Conservation (phyloP, 2,888 invertebrate genomes). For the Perithous albicinctus region DNA sequence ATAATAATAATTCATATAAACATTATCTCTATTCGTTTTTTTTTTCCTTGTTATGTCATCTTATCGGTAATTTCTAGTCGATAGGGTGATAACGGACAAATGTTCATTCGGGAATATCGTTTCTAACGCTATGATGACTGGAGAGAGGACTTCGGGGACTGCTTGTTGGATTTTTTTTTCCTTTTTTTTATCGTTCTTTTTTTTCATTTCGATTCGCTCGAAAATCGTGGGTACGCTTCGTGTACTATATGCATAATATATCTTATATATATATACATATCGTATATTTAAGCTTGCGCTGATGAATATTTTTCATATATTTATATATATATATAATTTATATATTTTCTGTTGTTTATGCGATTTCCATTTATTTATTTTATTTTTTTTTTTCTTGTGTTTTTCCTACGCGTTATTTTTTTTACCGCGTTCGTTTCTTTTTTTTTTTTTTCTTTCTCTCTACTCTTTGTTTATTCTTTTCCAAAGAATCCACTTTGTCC, state of each 20-base stretch:
- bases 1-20: slow-evolving; percentile 83
- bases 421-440: slow-evolving; percentile 41
- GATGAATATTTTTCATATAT: slow-evolving; percentile 50
- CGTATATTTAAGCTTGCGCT: slow-evolving; percentile 77
- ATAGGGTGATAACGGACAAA: slow-evolving; percentile 68
- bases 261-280: slow-evolving; percentile 65
- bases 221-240: slow-evolving; percentile 46
- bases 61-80: slow-evolving; percentile 63
- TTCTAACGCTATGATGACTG: slow-evolving; percentile 63
- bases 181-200: too few relatives aligned
- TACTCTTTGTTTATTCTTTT: slow-evolving; percentile 63
- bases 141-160: slow-evolving; percentile 68
- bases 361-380: slow-evolving; percentile 51
- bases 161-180: slow-evolving; percentile 67
- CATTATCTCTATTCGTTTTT: slow-evolving; percentile 82
- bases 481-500: slow-evolving; percentile 34
- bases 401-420: slow-evolving; percentile 47
- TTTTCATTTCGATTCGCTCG: slow-evolving; percentile 56
- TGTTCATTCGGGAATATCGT: slow-evolving; percentile 62
- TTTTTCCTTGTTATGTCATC: slow-evolving; percentile 70
- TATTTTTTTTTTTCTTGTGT: slow-evolving; percentile 35
- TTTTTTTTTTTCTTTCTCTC: slow-evolving; percentile 42
- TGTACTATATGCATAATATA: slow-evolving; percentile 66
- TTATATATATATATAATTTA: slow-evolving; percentile 79
- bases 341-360: slow-evolving; percentile 70